phyloP scores from a whole-genome alignment of 2,113 vertebrate species.

The Polypterus bichir region DNA sequence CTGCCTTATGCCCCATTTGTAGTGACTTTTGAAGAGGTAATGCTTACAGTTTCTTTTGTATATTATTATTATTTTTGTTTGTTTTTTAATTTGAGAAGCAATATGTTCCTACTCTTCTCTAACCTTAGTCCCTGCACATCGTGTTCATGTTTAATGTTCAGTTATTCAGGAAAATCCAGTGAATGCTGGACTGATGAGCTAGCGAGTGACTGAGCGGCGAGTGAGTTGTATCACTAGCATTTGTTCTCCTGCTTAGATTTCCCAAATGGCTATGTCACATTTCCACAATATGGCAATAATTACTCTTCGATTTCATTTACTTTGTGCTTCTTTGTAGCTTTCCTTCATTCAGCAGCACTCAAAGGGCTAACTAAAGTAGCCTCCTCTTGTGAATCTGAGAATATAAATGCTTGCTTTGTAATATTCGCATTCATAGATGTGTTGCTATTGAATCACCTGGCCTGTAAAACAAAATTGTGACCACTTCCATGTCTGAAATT shows the following conservation, averaged over 20 bases:
- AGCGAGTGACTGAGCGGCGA: too few relatives aligned
- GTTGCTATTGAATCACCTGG: conserved; percentile 68
- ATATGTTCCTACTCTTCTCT: too few relatives aligned
- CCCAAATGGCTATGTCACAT: conserved; percentile 39
- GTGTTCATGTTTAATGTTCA: too few relatives aligned
- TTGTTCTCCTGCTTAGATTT: conserved; percentile 21
- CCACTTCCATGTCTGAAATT: conserved; percentile 62
- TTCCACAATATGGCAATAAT: conserved; percentile 39
- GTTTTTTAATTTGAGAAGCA: too few relatives aligned
- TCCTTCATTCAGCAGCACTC: conserved; percentile 53
- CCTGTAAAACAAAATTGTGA: conserved; percentile 59
- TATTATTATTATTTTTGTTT: too few relatives aligned
- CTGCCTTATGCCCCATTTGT: conserved; percentile 22
- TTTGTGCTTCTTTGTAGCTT: conserved; percentile 8
- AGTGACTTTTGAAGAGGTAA: conserved; percentile 24
- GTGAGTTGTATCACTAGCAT: too few relatives aligned
- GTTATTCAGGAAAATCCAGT: too few relatives aligned
- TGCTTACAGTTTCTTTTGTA: conserved; percentile 29
- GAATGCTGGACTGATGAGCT: too few relatives aligned
- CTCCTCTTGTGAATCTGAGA: conserved; percentile 55
- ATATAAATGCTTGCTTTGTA: conserved; percentile 75
- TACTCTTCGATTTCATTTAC: conserved; percentile 20
- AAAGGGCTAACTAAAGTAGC: conserved; percentile 57
- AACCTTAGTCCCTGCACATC: too few relatives aligned
- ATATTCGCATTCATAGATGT: conserved; percentile 72